Conservation (phyloP, 2,797 vertebrate genomes). For the Somateria mollissima region DNA sequence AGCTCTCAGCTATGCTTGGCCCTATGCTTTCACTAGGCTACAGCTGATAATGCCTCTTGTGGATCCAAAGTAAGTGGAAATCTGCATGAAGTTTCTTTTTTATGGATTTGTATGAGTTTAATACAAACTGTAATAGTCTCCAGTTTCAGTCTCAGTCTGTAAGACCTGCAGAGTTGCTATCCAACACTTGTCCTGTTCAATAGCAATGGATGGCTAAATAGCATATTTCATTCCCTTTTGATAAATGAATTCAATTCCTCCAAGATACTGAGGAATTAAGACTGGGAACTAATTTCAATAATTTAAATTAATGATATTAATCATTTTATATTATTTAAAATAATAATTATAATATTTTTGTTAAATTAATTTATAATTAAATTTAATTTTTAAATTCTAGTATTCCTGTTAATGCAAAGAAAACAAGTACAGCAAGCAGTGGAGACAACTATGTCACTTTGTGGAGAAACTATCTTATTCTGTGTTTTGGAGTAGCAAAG, state of each 20-base stretch:
- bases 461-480: conserved; percentile 98
- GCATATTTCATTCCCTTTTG: neutral
- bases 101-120: neutral
- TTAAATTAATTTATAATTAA: too few relatives aligned
- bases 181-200: neutral
- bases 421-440: conserved; percentile 90
- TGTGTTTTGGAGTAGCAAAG: conserved; percentile 97
- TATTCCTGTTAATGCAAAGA: conserved; percentile 97
- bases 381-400: conserved; percentile 73
- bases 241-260: too few relatives aligned
- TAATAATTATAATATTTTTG: too few relatives aligned
- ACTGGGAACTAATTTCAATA: neutral
- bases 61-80: conserved; percentile 90
- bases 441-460: conserved; percentile 93
- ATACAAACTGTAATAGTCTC: neutral
- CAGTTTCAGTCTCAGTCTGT: neutral
- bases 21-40: conserved; percentile 93
- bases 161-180: neutral
- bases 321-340: too few relatives aligned
- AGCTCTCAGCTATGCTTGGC: conserved; percentile 97
- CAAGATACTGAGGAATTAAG: neutral
- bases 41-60: conserved; percentile 95
- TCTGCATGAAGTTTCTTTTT: neutral
- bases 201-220: neutral
- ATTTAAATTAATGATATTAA: neutral